A percentile compares a stretch with the other conserved stretches of the same genome.
phyloP scores from a whole-genome alignment of 1,140 invertebrate genomes.

The Platyscapa corneri region DNA sequence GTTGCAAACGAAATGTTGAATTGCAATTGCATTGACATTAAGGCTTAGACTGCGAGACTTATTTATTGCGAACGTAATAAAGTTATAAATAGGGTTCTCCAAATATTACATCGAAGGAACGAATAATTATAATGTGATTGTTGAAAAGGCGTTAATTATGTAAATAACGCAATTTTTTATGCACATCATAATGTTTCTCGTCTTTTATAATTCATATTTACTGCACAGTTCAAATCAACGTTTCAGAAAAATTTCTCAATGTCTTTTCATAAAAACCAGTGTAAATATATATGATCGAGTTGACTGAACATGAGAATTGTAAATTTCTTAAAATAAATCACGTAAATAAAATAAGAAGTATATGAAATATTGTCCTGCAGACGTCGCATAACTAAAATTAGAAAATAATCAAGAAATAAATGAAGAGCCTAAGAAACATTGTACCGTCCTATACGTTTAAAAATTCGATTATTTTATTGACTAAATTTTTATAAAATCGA shows the following conservation, averaged over 20 bases:
- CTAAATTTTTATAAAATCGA: too few species aligned
- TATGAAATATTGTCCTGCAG: neutral
- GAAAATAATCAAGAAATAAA: neutral
- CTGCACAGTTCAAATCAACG: neutral
- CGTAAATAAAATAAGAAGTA: neutral
- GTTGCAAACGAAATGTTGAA: neutral
- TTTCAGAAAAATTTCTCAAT: neutral
- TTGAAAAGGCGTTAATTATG: neutral
- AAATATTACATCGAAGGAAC: neutral
- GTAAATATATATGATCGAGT: neutral
- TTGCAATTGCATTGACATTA: neutral
- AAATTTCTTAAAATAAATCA: constrained; percentile 25
- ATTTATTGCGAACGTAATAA: neutral
- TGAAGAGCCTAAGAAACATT: neutral
- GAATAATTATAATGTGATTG: neutral
- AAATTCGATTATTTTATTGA: too few species aligned
- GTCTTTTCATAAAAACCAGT: constrained; percentile 3
- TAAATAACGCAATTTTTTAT: neutral
- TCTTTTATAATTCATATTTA: neutral
- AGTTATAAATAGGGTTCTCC: neutral
- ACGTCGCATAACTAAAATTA: neutral
- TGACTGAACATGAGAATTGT: neutral
- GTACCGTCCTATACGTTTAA: neutral
- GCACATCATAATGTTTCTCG: neutral
- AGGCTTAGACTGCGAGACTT: neutral